Base-by-base conservation (phyloP, 1,140 invertebrate genomes). In the Bombus confusus region DNA sequence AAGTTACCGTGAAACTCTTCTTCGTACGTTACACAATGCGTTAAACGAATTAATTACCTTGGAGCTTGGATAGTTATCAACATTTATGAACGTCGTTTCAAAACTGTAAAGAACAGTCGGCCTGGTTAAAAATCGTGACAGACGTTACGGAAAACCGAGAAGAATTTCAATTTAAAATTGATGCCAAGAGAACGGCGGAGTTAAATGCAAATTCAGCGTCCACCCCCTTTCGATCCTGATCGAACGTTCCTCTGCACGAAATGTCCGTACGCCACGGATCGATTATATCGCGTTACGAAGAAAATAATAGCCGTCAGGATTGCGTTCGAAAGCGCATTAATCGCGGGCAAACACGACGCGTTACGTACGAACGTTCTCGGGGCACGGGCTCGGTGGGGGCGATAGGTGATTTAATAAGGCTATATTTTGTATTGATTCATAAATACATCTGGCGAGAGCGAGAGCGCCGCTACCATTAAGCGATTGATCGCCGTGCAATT, bases 401-500 rank as follows among this genome's bases (percentile, higher is more conserved):
- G 88, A 91, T 85, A 86, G 82, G 79, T 87, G 87, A 92, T 92
- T 92, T 91, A 91, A 92, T 91, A 91, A 90, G 85, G 78, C 90
- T 69, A 91, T 91, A 93, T 91, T 92, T 93, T 74, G 87, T 52
- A 81, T 86, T 83, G 87, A 90, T 92, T 92, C 89, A 91, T 93
- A 92, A 92, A 93, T 92, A 91, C 86, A 90, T 87, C 80, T 83
- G 62, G 76, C 52, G 59, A 66, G 73, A 71, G 81, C 66, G 75
- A 15, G 72, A 73, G 73, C 62, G 76, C 74, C 71, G 84, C 84
- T 91, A 91, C 88, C 89, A 93, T 93, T 93, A 93, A 88, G 86
- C 90, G 91, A 92, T 88, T 90, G 91, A 93, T 92, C 89, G 88
- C 88, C 82, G 87, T 92, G 91, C 91, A 93, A 92, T 93, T 93